A percentile compares a stretch with the other conserved stretches of the same genome.
Evolutionary conservation across 2,797 vertebrate species (phyloP).

Genomic region (Sparidentex hasta): DNA sequence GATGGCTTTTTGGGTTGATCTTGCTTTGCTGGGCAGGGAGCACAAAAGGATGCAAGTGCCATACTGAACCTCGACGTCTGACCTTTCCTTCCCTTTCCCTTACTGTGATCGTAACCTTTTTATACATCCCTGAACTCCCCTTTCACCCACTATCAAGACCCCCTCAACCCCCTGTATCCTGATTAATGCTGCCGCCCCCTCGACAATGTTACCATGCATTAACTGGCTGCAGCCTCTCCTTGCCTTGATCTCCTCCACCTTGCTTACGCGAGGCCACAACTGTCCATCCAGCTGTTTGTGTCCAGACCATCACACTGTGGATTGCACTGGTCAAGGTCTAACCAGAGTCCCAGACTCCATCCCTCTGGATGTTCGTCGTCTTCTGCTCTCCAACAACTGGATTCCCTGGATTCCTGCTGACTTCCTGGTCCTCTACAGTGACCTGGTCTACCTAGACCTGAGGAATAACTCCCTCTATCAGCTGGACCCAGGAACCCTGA

Average conservation of each 20-base stretch:
- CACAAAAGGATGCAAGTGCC: slow-evolving; percentile 64
- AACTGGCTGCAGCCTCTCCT: slow-evolving; percentile 86
- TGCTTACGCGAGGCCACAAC: slow-evolving; percentile 77
- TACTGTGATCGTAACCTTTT: slow-evolving; percentile 43
- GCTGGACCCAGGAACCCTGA: slow-evolving; percentile 91
- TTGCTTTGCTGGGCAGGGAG: slow-evolving; percentile 48
- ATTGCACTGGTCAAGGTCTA: slow-evolving; percentile 91
- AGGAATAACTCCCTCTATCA: slow-evolving; percentile 91
- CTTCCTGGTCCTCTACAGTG: slow-evolving; percentile 93
- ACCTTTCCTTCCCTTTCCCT: slow-evolving; percentile 60
- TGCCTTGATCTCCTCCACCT: slow-evolving; percentile 85
- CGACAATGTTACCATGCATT: slow-evolving; percentile 90
- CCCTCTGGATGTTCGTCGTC: slow-evolving; percentile 91
- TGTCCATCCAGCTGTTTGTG: slow-evolving; percentile 92
- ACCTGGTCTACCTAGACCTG: slow-evolving; percentile 94
- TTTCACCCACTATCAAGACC: slow-evolving; percentile 61
- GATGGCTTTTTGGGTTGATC: slow-evolving; percentile 56
- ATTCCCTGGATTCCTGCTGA: slow-evolving; percentile 91
- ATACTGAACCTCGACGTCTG: slow-evolving; percentile 70
- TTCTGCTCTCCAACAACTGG: slow-evolving; percentile 92
- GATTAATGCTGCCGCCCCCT: slow-evolving; percentile 62
- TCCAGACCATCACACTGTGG: slow-evolving; percentile 93
- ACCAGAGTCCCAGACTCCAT: slow-evolving; percentile 90
- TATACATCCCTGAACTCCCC: slow-evolving; percentile 57
- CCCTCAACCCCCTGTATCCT: slow-evolving; percentile 74